phyloP scores from a whole-genome alignment of 2,888 invertebrate species.

The Camponotus fellah region DNA sequence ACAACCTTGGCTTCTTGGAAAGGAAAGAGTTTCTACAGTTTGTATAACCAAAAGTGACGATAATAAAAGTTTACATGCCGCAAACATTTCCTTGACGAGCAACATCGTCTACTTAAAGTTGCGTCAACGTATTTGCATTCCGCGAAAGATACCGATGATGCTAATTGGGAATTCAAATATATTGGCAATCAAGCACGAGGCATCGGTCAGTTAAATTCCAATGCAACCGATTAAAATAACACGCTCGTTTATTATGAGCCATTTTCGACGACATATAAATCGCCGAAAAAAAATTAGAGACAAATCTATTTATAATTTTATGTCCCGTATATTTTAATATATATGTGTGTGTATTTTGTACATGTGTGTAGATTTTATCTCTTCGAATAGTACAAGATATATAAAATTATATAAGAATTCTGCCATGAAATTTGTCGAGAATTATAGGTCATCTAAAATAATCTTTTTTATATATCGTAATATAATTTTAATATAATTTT shows the following conservation, averaged over 20 bases:
- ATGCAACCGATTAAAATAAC: neutral
- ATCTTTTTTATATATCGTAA: neutral
- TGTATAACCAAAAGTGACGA: neutral
- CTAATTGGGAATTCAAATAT: constrained; percentile 11
- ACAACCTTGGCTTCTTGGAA: neutral
- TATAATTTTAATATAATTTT: neutral
- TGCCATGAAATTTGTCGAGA: neutral
- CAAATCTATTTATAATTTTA: neutral
- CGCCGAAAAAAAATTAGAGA: neutral
- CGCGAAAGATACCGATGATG: constrained; percentile 9
- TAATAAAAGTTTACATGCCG: neutral
- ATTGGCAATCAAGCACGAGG: neutral
- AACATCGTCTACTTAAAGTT: neutral
- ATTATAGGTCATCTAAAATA: neutral
- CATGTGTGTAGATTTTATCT: neutral
- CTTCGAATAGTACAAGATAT: neutral
- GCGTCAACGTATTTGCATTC: constrained; percentile 5
- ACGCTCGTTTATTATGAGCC: neutral
- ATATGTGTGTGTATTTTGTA: neutral
- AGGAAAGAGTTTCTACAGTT: neutral
- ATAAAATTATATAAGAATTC: neutral
- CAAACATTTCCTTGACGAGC: neutral
- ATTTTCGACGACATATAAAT: neutral
- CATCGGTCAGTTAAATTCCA: neutral
- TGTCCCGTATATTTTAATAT: neutral